A percentile compares a stretch with the other conserved stretches of the same genome.
These are phyloP conservation scores for Sebastes matsubarae DNA, from an alignment of 2,797 vertebrate species.

Conservation along the genomic window DNA sequence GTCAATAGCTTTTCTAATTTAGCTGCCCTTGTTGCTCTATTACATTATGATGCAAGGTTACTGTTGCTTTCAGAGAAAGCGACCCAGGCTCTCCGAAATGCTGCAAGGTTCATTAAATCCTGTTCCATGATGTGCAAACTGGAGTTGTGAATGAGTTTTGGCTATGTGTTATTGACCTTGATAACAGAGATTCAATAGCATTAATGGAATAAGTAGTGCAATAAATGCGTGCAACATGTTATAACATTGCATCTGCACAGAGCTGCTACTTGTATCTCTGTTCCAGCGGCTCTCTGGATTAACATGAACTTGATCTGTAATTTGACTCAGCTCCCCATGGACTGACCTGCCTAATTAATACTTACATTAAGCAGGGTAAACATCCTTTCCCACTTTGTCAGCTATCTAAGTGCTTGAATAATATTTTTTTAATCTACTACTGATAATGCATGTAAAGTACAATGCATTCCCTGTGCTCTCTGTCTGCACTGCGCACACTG, in stretches of 20 bases:
- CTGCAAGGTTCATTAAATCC: conserved; percentile 19
- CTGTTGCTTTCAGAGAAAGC: conserved; percentile 38
- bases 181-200: background rate
- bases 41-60: conserved; percentile 62
- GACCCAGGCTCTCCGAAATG: conserved; percentile 29
- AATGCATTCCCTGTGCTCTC: background rate
- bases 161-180: background rate
- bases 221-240: background rate
- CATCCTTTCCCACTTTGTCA: conserved; percentile 29
- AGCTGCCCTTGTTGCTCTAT: conserved; percentile 60
- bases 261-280: conserved; percentile 19
- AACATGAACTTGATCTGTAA: conserved; percentile 62
- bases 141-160: background rate
- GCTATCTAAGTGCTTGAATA: conserved; percentile 10
- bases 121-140: background rate
- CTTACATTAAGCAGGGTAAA: conserved; percentile 53
- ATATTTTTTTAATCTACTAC: conserved; percentile 9
- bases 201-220: background rate
- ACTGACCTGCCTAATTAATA: conserved; percentile 59
- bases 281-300: conserved; percentile 30
- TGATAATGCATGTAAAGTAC: background rate
- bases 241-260: background rate
- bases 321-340: conserved; percentile 57
- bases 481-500: background rate
- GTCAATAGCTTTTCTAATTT: conserved; percentile 73